These are phyloP conservation scores for Temnopleurus reevesii DNA, from an alignment of 53 echinoderm and acorn worm species.

Conservation along the genomic window DNA sequence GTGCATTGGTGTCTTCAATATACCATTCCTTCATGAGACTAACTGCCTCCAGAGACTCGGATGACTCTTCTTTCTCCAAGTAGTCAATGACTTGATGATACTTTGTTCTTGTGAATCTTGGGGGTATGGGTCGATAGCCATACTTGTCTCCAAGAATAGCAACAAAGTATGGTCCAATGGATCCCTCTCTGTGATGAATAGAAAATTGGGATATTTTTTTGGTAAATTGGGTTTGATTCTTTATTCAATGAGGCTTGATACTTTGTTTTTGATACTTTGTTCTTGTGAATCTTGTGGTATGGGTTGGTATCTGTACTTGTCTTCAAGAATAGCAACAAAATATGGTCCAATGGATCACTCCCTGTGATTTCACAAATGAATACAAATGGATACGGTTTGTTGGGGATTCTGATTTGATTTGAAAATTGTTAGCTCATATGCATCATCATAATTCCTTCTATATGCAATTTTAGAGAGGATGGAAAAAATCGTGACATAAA, in stretches of 20 bases:
- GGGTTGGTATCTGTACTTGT: slow-evolving; percentile 84
- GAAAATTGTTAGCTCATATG: no score
- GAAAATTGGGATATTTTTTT: no score
- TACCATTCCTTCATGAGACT: slow-evolving; percentile 78
- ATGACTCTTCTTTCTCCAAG: slow-evolving; percentile 60
- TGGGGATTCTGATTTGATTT: no score
- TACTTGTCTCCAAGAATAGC: slow-evolving; percentile 88
- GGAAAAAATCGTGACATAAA: no score
- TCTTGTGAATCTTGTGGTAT: slow-evolving; percentile 70
- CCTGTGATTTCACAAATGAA: slow-evolving; percentile 54
- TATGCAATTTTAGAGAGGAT: no score
- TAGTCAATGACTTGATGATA: slow-evolving; percentile 57
- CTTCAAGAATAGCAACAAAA: slow-evolving; percentile 86
- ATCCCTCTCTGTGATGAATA: slow-evolving; percentile 66
- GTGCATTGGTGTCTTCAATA: slow-evolving; percentile 67
- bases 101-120: slow-evolving; percentile 49
- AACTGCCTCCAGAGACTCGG: slow-evolving; percentile 67
- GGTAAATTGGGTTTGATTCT: no score
- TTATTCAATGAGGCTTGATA: no score
- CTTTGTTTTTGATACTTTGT: slow-evolving; percentile 50
- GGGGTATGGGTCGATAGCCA: slow-evolving; percentile 81
- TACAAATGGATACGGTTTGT: no score
- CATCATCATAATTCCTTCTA: no score
- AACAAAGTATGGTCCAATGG: slow-evolving; percentile 90
- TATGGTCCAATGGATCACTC: slow-evolving; percentile 82